A percentile compares a stretch with the other conserved stretches of the same genome.
phyloP scores from a whole-genome alignment of 2,888 invertebrate species.

The Drosophila hamatofila region DNA sequence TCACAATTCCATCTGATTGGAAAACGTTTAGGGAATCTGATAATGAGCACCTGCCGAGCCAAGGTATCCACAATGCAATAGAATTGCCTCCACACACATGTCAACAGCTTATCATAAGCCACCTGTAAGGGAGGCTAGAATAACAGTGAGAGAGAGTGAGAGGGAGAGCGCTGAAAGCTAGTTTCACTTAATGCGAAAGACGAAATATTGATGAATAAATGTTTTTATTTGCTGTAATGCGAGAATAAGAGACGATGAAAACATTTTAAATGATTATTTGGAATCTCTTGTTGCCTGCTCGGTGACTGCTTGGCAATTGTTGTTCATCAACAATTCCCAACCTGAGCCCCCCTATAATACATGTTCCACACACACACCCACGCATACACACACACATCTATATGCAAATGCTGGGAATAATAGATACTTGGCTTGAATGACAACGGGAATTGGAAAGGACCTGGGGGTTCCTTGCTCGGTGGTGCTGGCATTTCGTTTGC shows the following conservation, averaged over 20 bases:
- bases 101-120: neutral
- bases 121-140: neutral
- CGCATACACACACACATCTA: slow-evolving; percentile 41
- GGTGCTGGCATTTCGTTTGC: too few relatives aligned
- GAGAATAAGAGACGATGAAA: neutral
- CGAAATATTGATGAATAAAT: neutral
- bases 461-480: too few relatives aligned
- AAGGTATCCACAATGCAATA: neutral
- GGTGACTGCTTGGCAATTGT: slow-evolving; percentile 1
- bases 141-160: neutral
- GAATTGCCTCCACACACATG: neutral
- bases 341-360: slow-evolving; percentile 9
- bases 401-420: slow-evolving; percentile 53
- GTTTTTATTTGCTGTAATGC: slow-evolving; percentile 1
- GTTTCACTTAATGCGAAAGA: neutral
- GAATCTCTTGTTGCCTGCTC: neutral
- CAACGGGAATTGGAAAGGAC: slow-evolving; percentile 13
- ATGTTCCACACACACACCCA: slow-evolving; percentile 35
- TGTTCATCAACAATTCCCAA: slow-evolving; percentile 17
- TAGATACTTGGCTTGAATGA: slow-evolving; percentile 61
- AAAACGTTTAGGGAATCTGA: neutral
- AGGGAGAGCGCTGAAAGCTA: neutral
- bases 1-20: neutral
- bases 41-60: neutral
- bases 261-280: slow-evolving; percentile 17